Evolutionary conservation across 1,140 invertebrate genomes (phyloP).

Genomic region (Grapholita molesta): DNA sequence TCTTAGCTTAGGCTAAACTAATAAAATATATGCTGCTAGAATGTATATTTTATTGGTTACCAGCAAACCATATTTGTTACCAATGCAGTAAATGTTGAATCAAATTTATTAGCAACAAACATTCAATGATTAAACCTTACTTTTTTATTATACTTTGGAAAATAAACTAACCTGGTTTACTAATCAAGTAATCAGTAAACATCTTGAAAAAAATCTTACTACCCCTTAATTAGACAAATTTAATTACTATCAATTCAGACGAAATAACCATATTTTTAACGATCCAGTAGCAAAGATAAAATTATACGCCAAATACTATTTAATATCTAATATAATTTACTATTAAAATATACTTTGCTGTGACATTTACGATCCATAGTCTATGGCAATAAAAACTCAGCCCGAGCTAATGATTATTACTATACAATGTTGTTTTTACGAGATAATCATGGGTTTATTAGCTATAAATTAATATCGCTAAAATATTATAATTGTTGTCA

Average conservation of each 20-base stretch:
- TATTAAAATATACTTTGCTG: slow-evolving; percentile 53
- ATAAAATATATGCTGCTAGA: no score
- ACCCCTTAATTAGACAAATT: background rate
- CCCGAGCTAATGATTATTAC: slow-evolving; percentile 35
- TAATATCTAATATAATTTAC: slow-evolving; percentile 46
- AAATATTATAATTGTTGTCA: slow-evolving; percentile 16
- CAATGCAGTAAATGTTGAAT: no score
- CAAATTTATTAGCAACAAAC: no score
- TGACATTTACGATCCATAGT: slow-evolving; percentile 47
- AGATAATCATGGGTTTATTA: slow-evolving; percentile 25
- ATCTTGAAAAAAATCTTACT: background rate
- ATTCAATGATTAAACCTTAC: no score
- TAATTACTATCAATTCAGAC: background rate
- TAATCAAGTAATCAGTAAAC: background rate
- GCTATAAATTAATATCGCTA: slow-evolving; percentile 24
- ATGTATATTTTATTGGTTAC: no score
- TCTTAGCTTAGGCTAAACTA: no score
- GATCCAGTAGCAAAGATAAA: slow-evolving; percentile 36
- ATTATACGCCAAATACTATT: slow-evolving; percentile 37
- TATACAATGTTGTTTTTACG: slow-evolving; percentile 52
- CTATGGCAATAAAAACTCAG: slow-evolving; percentile 36
- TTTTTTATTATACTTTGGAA: no score
- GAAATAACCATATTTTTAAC: background rate
- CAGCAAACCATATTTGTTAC: no score
- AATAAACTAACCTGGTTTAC: background rate